phyloP scores from a whole-genome alignment of 2,888 invertebrate genomes.

The Suillia variegata region DNA sequence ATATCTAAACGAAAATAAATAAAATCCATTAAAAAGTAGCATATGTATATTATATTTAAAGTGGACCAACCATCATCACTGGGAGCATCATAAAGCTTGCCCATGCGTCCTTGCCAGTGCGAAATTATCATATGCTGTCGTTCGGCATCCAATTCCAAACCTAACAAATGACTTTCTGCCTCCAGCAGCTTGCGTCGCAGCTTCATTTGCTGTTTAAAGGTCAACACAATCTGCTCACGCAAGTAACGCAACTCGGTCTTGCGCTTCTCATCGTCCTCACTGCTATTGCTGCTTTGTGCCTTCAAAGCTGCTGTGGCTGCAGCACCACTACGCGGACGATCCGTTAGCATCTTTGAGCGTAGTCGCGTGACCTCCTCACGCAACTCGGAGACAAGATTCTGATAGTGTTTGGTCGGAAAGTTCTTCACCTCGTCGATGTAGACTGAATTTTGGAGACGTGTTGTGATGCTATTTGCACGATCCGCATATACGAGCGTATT shows the following conservation, averaged over 20 bases:
- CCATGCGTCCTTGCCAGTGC: slow-evolving; percentile 86
- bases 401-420: slow-evolving; percentile 61
- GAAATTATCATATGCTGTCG: slow-evolving; percentile 83
- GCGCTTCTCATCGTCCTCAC: slow-evolving; percentile 62
- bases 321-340: slow-evolving; percentile 64
- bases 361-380: slow-evolving; percentile 83
- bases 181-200: slow-evolving; percentile 85
- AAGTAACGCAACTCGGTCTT: slow-evolving; percentile 68
- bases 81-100: slow-evolving; percentile 64
- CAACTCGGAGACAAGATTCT: slow-evolving; percentile 62
- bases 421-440: slow-evolving; percentile 60
- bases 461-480: slow-evolving; percentile 88
- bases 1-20: no score
- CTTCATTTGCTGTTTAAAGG: slow-evolving; percentile 93
- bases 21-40: neutral
- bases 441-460: slow-evolving; percentile 61
- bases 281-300: slow-evolving; percentile 38
- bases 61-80: slow-evolving; percentile 52
- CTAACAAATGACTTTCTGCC: slow-evolving; percentile 85
- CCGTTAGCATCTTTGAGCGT: slow-evolving; percentile 80
- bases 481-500: slow-evolving; percentile 95
- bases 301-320: slow-evolving; percentile 44
- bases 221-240: slow-evolving; percentile 83
- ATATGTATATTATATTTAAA: neutral
- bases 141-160: slow-evolving; percentile 86